These are phyloP conservation scores for Sepiola atlantica DNA, from an alignment of 2,888 invertebrate species.

Conservation along the genomic window DNA sequence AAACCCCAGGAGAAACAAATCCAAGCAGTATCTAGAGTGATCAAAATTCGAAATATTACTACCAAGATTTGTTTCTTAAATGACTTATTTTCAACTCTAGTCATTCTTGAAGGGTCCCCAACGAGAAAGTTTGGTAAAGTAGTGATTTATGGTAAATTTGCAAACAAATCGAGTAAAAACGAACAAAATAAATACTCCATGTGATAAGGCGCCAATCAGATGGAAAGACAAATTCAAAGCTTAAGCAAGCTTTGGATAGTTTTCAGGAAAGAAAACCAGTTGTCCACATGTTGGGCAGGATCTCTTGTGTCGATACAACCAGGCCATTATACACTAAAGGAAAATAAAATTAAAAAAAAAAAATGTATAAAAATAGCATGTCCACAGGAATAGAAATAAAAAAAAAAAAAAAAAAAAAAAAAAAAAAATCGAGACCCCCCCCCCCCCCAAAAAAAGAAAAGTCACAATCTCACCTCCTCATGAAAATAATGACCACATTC, in stretches of 20 bases:
- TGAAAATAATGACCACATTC: constrained; percentile 65
- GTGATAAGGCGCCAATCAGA: not conserved
- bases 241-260: constrained; percentile 61
- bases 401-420: not conserved
- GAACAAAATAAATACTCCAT: not conserved
- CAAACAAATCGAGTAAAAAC: constrained; percentile 34
- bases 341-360: not conserved
- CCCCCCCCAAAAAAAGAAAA: not conserved
- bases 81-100: constrained; percentile 35
- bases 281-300: constrained; percentile 68
- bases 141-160: constrained; percentile 6
- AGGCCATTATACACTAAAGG: constrained; percentile 67
- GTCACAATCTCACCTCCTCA: constrained; percentile 54
- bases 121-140: not conserved
- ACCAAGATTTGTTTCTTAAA: not conserved
- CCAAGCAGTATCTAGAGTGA: not conserved
- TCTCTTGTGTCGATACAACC: constrained; percentile 64
- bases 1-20: not conserved
- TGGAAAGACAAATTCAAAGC: too few relatives aligned
- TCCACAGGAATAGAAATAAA: not conserved
- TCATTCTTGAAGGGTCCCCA: not conserved
- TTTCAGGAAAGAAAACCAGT: constrained; percentile 65
- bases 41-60: not conserved
- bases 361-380: too few relatives aligned
- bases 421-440: not conserved